phyloP scores from a whole-genome alignment of 2,888 invertebrate species.

The Dolomedes plantarius region DNA sequence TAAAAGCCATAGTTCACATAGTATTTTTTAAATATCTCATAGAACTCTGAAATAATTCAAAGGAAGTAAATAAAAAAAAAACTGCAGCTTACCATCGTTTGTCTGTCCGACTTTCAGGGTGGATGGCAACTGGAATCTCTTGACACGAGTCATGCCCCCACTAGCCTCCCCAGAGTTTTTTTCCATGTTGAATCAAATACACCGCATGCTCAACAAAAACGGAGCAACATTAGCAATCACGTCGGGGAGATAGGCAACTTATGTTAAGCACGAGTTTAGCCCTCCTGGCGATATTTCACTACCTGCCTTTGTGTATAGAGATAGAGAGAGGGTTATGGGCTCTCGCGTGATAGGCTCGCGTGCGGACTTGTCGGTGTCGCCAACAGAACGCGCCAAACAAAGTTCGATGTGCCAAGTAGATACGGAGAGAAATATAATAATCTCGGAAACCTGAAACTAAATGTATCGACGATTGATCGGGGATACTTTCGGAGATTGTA shows the following conservation, averaged over 20 bases:
- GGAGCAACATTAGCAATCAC: constrained; percentile 34
- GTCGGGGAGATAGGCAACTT: constrained; percentile 22
- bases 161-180: constrained; percentile 52
- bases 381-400: constrained; percentile 60
- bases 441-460: constrained; percentile 4
- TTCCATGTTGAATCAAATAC: constrained; percentile 45
- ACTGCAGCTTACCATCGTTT: constrained; percentile 37
- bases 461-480: constrained; percentile 1
- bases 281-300: constrained; percentile 51
- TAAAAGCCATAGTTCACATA: no score
- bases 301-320: constrained; percentile 34
- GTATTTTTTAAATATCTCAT: no score
- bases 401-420: constrained; percentile 38
- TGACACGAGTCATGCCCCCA: constrained; percentile 54
- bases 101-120: constrained; percentile 51
- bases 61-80: no score
- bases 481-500: neutral
- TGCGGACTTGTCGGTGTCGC: constrained; percentile 39
- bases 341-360: constrained; percentile 30
- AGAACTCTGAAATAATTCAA: no score
- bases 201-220: constrained; percentile 12
- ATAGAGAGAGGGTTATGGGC: constrained; percentile 29
- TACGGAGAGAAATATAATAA: constrained; percentile 11
- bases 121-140: constrained; percentile 66
- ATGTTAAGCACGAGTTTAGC: constrained; percentile 32